Conservation (phyloP, 2,113 vertebrate species). For the Loxodonta africana region DNA sequence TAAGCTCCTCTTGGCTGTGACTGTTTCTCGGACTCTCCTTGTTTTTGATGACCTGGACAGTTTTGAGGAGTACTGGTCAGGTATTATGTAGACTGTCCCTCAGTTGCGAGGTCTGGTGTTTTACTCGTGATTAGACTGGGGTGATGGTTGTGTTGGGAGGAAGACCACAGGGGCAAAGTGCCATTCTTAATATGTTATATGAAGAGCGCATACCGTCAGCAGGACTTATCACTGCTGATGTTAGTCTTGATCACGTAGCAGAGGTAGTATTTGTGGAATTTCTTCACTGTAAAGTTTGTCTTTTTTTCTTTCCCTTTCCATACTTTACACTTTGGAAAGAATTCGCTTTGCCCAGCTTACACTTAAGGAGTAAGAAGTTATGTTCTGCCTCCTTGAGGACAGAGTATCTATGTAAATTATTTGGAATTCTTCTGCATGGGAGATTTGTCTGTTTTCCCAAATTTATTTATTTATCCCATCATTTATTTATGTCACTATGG, state of each 20-base stretch:
- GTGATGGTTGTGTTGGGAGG: background rate
- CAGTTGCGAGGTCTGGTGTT: background rate
- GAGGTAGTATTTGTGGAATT: background rate
- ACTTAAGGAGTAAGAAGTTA: background rate
- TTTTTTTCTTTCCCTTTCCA: fast-evolving
- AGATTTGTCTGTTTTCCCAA: background rate
- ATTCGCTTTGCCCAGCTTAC: background rate
- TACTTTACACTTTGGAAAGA: background rate
- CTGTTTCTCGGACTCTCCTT: background rate
- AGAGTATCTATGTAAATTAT: background rate
- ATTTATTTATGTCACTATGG: background rate
- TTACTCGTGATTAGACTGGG: background rate
- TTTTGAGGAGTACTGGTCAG: background rate
- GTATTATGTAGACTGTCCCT: background rate
- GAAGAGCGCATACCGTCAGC: background rate
- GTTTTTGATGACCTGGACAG: background rate
- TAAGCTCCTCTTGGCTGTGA: background rate
- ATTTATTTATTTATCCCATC: background rate
- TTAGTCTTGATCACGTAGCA: background rate
- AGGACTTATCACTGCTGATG: background rate
- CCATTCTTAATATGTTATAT: background rate
- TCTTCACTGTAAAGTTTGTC: background rate
- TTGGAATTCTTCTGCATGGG: background rate
- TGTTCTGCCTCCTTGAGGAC: background rate
- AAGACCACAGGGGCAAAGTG: background rate